Evolutionary conservation across 2,113 vertebrate species (phyloP).

Genomic region (Phalacrocorax brasilianus): DNA sequence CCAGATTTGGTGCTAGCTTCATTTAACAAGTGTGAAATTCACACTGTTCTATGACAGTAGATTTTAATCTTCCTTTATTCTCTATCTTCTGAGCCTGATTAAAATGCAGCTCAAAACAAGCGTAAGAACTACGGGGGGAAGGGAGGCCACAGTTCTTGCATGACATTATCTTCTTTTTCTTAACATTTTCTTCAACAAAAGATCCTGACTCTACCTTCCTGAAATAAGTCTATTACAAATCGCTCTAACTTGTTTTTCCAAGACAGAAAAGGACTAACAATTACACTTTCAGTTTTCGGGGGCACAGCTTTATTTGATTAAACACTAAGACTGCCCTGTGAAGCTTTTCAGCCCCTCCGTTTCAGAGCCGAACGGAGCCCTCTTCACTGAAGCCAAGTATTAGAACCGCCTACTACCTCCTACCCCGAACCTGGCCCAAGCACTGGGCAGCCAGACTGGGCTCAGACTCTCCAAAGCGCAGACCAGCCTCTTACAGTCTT

Average conservation of each 20-base stretch:
- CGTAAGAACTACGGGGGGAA: background rate
- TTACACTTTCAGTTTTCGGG: background rate
- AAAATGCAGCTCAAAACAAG: background rate
- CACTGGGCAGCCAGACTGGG: background rate
- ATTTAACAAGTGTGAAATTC: background rate
- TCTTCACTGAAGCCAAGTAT: background rate
- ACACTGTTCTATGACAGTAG: background rate
- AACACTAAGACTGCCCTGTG: background rate
- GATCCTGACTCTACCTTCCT: background rate
- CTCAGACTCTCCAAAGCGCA: too few relatives aligned
- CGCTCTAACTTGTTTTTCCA: background rate
- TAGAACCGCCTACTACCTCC: background rate
- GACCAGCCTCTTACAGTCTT: too few relatives aligned
- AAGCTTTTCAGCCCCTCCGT: background rate
- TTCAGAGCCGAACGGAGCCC: background rate
- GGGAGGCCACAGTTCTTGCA: background rate
- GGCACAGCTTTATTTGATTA: background rate
- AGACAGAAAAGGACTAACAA: background rate
- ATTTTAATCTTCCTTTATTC: background rate
- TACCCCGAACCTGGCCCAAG: background rate
- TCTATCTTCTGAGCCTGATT: background rate
- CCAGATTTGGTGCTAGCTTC: background rate
- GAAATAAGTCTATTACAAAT: background rate
- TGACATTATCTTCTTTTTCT: background rate
- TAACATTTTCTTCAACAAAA: background rate